Percentiles rank a stretch among this genome's conserved stretches.
Evolutionary conservation across 2,113 vertebrate genomes (phyloP).

Genomic region (Cottus gobio): DNA sequence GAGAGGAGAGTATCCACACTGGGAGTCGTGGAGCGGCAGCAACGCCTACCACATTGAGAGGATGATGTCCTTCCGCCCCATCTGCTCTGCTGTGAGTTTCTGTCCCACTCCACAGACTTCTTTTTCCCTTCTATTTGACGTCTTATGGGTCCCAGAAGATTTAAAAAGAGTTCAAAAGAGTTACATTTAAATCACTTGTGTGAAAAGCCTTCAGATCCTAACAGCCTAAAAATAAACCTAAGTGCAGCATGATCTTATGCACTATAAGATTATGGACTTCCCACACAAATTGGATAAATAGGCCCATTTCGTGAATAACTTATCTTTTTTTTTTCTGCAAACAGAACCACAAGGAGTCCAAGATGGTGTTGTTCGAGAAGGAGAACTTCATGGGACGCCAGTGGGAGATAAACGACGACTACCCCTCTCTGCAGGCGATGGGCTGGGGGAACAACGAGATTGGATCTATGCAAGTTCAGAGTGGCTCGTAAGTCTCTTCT

Average conservation of each 20-base stretch:
- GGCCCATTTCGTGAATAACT: neutral
- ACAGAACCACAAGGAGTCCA: conserved; percentile 96
- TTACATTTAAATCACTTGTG: neutral
- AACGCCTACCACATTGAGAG: conserved; percentile 97
- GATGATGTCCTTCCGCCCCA: conserved; percentile 96
- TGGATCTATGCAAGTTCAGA: conserved; percentile 94
- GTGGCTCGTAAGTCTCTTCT: conserved; percentile 89
- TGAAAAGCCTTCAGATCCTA: neutral
- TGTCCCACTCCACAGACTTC: neutral
- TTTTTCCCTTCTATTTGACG: neutral
- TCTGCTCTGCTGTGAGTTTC: conserved; percentile 93
- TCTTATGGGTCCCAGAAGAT: neutral
- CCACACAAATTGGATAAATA: neutral
- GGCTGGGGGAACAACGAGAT: conserved; percentile 96
- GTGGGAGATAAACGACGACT: conserved; percentile 94
- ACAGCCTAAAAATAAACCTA: conserved; percentile 9
- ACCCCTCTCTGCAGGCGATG: conserved; percentile 97
- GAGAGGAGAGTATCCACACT: conserved; percentile 95
- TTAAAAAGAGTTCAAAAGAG: neutral
- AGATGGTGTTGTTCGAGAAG: conserved; percentile 91
- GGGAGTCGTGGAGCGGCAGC: conserved; percentile 98
- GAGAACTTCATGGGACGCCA: conserved; percentile 95
- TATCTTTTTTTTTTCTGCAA: neutral
- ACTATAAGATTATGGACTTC: neutral
- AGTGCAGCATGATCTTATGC: neutral